These are phyloP conservation scores for Polymixis lichenea DNA, from an alignment of 2,888 invertebrate genomes.

Conservation along the genomic window DNA sequence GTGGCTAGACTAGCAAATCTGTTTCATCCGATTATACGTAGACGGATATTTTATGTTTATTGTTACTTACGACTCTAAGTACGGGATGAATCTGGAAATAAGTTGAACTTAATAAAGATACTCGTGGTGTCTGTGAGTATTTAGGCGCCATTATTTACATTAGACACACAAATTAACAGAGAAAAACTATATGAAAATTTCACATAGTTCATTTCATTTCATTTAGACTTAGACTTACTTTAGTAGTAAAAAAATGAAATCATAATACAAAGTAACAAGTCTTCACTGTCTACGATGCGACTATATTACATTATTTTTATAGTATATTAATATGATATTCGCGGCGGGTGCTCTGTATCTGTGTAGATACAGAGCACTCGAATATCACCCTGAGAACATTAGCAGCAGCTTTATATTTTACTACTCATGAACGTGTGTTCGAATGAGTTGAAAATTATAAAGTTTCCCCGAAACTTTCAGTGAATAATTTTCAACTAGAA, in stretches of 20 bases:
- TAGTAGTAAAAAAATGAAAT: neutral
- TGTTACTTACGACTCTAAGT: slow-evolving; percentile 38
- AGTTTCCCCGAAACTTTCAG: neutral
- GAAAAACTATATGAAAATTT: neutral
- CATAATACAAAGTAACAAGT: neutral
- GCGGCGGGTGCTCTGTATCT: neutral
- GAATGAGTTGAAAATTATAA: slow-evolving; percentile 12
- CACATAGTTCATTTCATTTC: too few relatives aligned
- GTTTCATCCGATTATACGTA: slow-evolving; percentile 47
- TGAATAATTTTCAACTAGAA: neutral
- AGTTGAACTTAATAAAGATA: slow-evolving; percentile 29
- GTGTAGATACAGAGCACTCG: too few relatives aligned
- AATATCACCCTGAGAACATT: too few relatives aligned
- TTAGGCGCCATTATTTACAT: neutral
- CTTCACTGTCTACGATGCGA: neutral
- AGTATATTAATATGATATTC: slow-evolving; percentile 2
- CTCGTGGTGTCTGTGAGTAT: neutral
- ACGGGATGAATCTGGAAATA: slow-evolving; percentile 27
- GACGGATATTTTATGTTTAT: slow-evolving; percentile 49
- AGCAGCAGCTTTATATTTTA: too few relatives aligned
- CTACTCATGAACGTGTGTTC: too few relatives aligned
- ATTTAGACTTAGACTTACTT: too few relatives aligned
- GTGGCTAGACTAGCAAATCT: slow-evolving; percentile 57
- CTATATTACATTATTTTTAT: slow-evolving; percentile 2
- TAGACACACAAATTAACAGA: neutral